A percentile compares a stretch with the other conserved stretches of the same genome.
Conservation (phyloP, 2,888 invertebrate genomes). For the Chymomyza fuscimana region DNA sequence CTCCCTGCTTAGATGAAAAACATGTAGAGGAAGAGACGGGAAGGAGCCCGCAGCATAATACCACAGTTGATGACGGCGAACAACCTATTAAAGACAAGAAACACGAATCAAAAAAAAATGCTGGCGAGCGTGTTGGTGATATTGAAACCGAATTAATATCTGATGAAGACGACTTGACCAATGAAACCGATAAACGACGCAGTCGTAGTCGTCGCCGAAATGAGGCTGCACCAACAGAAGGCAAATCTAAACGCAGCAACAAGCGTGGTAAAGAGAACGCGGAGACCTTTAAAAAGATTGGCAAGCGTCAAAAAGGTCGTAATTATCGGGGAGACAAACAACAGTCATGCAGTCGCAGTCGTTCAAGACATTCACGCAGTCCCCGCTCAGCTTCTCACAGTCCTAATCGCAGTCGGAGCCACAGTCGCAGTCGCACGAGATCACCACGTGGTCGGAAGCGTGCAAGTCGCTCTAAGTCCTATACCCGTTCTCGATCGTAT, state of each 20-base stretch:
- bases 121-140: conserved; percentile 27
- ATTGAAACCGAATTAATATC: conserved; percentile 88
- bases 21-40: conserved; percentile 71
- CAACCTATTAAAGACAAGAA: background rate
- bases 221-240: background rate
- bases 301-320: conserved; percentile 87
- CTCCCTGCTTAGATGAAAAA: conserved; percentile 86
- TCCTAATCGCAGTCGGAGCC: conserved; percentile 34
- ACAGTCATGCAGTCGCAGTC: conserved; percentile 33
- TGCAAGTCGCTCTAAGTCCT: conserved; percentile 27
- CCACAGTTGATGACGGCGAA: background rate
- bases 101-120: background rate
- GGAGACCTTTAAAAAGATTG: conserved; percentile 88
- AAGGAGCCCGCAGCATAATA: background rate
- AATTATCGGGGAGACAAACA: conserved; percentile 87
- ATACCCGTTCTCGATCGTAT: conserved; percentile 54
- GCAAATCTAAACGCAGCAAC: conserved; percentile 39
- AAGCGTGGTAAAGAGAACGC: conserved; percentile 78
- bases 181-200: conserved; percentile 53
- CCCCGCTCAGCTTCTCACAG: conserved; percentile 31
- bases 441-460: conserved; percentile 48
- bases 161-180: conserved; percentile 83
- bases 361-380: conserved; percentile 30
- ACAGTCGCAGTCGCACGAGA: conserved; percentile 31
- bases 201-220: conserved; percentile 30